Percentiles rank a stretch among this genome's conserved stretches.
These are phyloP conservation scores for Patiria miniata DNA, from an alignment of 35 echinoderm and acorn worm species.

Conservation along the genomic window DNA sequence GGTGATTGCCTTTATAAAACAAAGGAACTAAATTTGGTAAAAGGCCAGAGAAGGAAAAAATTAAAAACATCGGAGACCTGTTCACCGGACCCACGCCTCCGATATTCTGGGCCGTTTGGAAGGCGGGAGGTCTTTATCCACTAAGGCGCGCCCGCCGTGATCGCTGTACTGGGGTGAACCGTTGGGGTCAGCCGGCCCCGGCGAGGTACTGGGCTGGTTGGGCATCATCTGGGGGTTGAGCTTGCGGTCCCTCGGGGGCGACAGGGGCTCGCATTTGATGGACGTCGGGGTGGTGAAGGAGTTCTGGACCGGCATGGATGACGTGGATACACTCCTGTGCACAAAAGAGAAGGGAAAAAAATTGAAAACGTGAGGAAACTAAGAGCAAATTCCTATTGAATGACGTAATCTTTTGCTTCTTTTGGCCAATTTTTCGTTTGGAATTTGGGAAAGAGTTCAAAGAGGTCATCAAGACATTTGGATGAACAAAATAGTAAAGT, in stretches of 20 bases:
- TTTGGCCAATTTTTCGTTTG: too few species aligned
- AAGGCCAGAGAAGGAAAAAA: not conserved
- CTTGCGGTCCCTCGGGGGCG: constrained; percentile 92
- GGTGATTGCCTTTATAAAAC: not conserved
- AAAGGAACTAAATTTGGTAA: not conserved
- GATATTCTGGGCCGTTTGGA: constrained; percentile 72
- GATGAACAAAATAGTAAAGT: too few species aligned
- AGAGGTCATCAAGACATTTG: too few species aligned
- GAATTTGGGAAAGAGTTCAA: too few species aligned
- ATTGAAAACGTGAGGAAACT: not conserved
- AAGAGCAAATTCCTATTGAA: too few species aligned
- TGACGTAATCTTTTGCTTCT: too few species aligned
- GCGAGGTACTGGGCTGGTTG: constrained; percentile 65
- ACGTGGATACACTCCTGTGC: not conserved
- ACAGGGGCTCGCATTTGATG: constrained; percentile 97
- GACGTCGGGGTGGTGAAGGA: constrained; percentile 6
- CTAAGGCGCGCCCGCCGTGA: constrained; percentile 36
- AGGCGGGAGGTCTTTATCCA: constrained; percentile 82
- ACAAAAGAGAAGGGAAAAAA: not conserved
- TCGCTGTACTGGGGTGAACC: constrained; percentile 70
- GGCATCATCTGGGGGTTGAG: constrained; percentile 57
- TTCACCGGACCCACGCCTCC: constrained; percentile 69
- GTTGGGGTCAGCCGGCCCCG: constrained; percentile 49
- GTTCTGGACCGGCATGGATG: constrained; percentile 11
- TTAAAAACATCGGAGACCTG: not conserved